Percentiles rank a stretch among this genome's conserved stretches.
These are phyloP conservation scores for Rhopalosiphum nymphaeae DNA, from an alignment of 2,888 invertebrate species.

Conservation along the genomic window DNA sequence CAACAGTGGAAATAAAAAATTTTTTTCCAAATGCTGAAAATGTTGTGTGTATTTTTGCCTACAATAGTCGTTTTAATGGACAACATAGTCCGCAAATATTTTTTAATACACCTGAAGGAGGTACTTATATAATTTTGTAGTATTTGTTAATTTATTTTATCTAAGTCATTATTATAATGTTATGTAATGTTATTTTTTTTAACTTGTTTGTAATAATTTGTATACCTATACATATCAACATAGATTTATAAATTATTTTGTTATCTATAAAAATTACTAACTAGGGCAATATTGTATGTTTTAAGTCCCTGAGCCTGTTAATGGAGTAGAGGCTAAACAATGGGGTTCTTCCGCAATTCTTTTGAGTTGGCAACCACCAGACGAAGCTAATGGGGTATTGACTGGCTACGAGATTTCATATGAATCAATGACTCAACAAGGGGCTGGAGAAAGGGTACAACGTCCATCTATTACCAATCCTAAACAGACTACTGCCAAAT, in stretches of 20 bases:
- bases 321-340: conserved; percentile 85
- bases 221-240: background rate
- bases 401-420: conserved; percentile 95
- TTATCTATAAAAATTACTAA: background rate
- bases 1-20: conserved; percentile 81
- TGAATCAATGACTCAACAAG: conserved; percentile 77
- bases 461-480: conserved; percentile 85
- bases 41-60: conserved; percentile 88
- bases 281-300: conserved; percentile 6
- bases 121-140: conserved; percentile 68
- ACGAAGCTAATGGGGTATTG: conserved; percentile 90
- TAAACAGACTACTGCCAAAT: conserved; percentile 82
- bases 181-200: background rate
- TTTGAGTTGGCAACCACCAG: conserved; percentile 92
- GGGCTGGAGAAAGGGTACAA: conserved; percentile 73
- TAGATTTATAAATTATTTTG: background rate
- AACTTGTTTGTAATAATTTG: background rate
- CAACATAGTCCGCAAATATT: conserved; percentile 87
- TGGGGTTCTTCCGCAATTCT: conserved; percentile 91
- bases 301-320: conserved; percentile 85
- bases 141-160: background rate
- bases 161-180: background rate
- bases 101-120: conserved; percentile 91
- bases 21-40: conserved; percentile 90
- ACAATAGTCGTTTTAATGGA: conserved; percentile 92